phyloP scores from a whole-genome alignment of 2,888 invertebrate genomes.

The Lepidochrysops patricia region DNA sequence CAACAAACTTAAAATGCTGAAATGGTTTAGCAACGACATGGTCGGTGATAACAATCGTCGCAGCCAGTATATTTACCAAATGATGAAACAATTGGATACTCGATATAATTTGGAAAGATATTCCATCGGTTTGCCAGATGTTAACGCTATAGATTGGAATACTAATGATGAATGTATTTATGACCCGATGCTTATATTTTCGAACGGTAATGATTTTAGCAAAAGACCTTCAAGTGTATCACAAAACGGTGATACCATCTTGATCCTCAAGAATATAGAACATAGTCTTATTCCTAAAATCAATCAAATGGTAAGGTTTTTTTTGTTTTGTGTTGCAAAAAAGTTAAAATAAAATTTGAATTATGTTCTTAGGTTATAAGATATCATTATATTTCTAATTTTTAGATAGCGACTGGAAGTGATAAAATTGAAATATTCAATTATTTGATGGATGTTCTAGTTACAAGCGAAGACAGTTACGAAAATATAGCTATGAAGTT shows the following conservation, averaged over 20 bases:
- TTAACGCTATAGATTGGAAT: constrained; percentile 71
- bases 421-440: constrained; percentile 57
- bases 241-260: constrained; percentile 42
- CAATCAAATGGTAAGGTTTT: constrained; percentile 47
- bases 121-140: constrained; percentile 76
- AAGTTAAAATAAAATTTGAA: neutral
- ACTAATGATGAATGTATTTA: constrained; percentile 65
- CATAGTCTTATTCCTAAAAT: constrained; percentile 42
- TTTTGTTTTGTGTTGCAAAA: neutral
- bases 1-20: constrained; percentile 66
- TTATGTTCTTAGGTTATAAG: constrained; percentile 22
- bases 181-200: constrained; percentile 75
- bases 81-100: constrained; percentile 79
- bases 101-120: constrained; percentile 82
- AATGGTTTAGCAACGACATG: constrained; percentile 60
- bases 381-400: constrained; percentile 24
- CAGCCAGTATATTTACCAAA: constrained; percentile 77
- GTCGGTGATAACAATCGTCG: constrained; percentile 52
- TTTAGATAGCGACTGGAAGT: constrained; percentile 50
- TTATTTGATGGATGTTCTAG: constrained; percentile 53
- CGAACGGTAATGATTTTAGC: constrained; percentile 77
- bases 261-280: constrained; percentile 48
- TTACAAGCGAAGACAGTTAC: constrained; percentile 52
- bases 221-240: constrained; percentile 54
- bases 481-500: constrained; percentile 43